Percentiles rank a stretch among this genome's conserved stretches.
Conservation (phyloP, 2,113 vertebrate genomes). For the Bufo gargarizans region DNA sequence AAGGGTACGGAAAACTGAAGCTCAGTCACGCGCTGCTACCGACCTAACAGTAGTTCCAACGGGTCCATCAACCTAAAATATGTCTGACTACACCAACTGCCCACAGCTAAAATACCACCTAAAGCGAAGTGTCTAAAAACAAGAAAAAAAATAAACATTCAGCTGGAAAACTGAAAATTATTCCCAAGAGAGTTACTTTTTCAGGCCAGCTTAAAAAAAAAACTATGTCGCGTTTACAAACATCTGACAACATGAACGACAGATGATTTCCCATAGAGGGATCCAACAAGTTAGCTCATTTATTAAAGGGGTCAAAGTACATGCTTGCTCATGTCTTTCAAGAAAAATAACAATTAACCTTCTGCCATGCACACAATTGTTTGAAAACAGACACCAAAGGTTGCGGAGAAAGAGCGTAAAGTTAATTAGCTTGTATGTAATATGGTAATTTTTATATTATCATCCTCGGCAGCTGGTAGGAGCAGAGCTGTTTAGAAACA, state of each 20-base stretch:
- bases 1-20: not conserved
- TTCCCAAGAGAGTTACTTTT: not conserved
- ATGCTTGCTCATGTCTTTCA: constrained; percentile 71
- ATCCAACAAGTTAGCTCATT: constrained; percentile 67
- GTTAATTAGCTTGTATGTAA: constrained; percentile 70
- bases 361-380: constrained; percentile 67
- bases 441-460: constrained; percentile 66
- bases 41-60: not conserved
- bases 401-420: constrained; percentile 64
- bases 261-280: constrained; percentile 63
- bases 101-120: not conserved
- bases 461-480: constrained; percentile 57
- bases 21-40: not conserved
- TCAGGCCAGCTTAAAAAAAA: not conserved
- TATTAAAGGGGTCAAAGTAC: constrained; percentile 62
- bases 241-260: constrained; percentile 16
- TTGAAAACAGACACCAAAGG: constrained; percentile 66
- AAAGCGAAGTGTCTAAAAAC: not conserved
- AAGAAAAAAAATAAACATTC: not conserved
- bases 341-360: constrained; percentile 71
- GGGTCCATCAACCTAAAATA: not conserved
- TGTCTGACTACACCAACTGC: not conserved
- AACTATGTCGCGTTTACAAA: not conserved
- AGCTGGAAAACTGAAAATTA: not conserved
- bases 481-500: constrained; percentile 45